Evolutionary conservation across 2,888 invertebrate species (phyloP).

Genomic region (Chelonus formosanus): DNA sequence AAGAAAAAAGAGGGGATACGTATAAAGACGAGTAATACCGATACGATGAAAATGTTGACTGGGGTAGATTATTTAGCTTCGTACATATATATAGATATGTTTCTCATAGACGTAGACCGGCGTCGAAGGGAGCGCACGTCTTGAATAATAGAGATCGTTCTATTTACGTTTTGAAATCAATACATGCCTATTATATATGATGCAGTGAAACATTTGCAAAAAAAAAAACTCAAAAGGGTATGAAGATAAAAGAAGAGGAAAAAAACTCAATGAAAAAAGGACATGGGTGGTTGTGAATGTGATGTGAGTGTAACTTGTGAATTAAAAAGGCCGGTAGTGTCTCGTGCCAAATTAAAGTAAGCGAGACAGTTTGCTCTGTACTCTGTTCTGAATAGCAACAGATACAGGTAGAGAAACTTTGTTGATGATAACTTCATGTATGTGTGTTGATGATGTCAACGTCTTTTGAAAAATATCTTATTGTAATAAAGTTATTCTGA

Average conservation of each 20-base stretch:
- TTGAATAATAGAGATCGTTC: constrained; percentile 64
- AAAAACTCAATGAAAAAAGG: neutral
- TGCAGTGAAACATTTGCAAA: constrained; percentile 21
- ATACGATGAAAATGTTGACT: constrained; percentile 7
- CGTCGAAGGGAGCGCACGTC: constrained; percentile 43
- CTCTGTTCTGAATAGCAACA: too few relatives aligned
- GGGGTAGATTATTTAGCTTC: constrained; percentile 17
- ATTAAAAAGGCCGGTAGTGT: too few relatives aligned
- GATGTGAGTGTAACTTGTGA: too few relatives aligned
- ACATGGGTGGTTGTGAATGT: too few relatives aligned
- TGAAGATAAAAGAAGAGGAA: constrained; percentile 2
- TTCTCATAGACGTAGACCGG: constrained; percentile 12
- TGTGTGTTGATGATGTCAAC: too few relatives aligned
- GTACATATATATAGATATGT: constrained; percentile 3
- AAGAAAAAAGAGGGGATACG: neutral
- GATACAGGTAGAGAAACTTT: too few relatives aligned
- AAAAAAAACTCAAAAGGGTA: neutral
- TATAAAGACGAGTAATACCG: neutral
- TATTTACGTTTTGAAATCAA: constrained; percentile 63
- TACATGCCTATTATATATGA: constrained; percentile 46
- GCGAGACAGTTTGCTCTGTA: too few relatives aligned
- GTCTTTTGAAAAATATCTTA: too few relatives aligned
- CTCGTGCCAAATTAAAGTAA: too few relatives aligned
- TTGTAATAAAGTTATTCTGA: too few relatives aligned
- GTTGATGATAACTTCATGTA: too few relatives aligned